These are phyloP conservation scores for Delichon dasypus DNA, from an alignment of 2,797 vertebrate genomes.

Conservation along the genomic window DNA sequence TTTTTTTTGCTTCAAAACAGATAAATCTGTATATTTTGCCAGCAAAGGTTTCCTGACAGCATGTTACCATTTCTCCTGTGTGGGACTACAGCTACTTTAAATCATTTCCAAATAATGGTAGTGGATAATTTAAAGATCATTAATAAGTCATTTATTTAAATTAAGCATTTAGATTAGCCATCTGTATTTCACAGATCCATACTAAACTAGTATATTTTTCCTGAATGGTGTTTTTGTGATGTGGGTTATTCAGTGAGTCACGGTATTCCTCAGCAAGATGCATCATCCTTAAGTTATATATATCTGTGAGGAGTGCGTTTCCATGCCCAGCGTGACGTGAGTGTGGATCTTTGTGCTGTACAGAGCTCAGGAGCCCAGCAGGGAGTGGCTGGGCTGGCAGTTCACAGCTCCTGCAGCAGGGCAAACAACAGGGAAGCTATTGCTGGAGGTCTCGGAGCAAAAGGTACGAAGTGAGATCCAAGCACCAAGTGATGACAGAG, in stretches of 20 bases:
- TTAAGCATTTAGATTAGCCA: conserved; percentile 67
- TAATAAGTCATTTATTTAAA: conserved; percentile 71
- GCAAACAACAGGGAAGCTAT: conserved; percentile 57
- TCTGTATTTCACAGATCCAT: conserved; percentile 32
- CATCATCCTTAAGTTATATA: conserved; percentile 24
- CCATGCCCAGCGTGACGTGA: rapidly evolving
- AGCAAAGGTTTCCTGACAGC: conserved; percentile 3
- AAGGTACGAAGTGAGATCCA: conserved; percentile 55
- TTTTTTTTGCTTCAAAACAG: conserved; percentile 57
- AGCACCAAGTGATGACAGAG: conserved; percentile 37
- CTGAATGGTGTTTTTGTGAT: conserved; percentile 19
- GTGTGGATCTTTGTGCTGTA: background rate
- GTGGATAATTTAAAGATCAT: conserved; percentile 63
- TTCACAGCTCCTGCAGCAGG: conserved; percentile 18
- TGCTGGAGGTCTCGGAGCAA: conserved; percentile 58
- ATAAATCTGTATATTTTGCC: conserved; percentile 38
- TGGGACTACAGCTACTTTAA: conserved; percentile 44
- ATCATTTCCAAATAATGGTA: conserved; percentile 56
- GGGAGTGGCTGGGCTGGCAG: background rate
- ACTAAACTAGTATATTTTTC: conserved; percentile 19
- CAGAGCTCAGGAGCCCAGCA: background rate
- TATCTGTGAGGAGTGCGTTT: conserved; percentile 43
- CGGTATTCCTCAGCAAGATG: conserved; percentile 22
- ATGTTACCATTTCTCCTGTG: conserved; percentile 13
- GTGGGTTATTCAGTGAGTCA: conserved; percentile 9